A percentile compares a stretch with the other conserved stretches of the same genome.
These are phyloP conservation scores for Caloenas nicobarica DNA, from an alignment of 2,113 vertebrate genomes.

Conservation along the genomic window DNA sequence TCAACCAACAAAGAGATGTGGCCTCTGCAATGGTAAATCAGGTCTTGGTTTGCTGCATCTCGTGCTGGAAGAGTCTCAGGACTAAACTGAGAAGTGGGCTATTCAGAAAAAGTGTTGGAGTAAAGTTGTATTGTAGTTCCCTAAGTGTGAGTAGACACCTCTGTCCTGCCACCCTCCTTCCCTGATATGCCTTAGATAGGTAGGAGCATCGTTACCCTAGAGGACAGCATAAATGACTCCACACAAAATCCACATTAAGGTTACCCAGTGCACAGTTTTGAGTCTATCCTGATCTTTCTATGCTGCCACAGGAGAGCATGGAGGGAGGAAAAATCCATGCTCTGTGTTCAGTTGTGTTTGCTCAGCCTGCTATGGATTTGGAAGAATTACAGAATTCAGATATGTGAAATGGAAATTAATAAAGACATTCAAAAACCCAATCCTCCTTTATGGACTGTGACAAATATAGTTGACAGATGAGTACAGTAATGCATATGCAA, in stretches of 20 bases:
- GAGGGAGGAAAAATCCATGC: background rate
- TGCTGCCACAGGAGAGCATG: background rate
- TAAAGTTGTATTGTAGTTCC: background rate
- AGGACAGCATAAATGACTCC: background rate
- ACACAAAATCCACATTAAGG: background rate
- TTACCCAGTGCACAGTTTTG: background rate
- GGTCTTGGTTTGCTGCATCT: background rate
- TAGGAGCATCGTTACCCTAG: background rate
- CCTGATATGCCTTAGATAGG: background rate
- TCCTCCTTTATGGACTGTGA: constrained; percentile 25
- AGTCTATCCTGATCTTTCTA: background rate
- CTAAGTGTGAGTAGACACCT: background rate
- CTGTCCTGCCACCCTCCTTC: background rate
- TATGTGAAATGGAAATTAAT: constrained; percentile 24
- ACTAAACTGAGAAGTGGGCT: background rate
- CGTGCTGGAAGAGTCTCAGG: background rate
- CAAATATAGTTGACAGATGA: background rate
- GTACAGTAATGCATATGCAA: background rate
- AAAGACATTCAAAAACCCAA: background rate
- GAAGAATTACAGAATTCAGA: background rate
- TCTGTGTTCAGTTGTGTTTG: background rate
- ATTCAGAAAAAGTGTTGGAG: background rate
- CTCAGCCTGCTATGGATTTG: background rate
- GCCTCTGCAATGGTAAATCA: rapidly evolving
- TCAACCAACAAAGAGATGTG: background rate